A percentile compares a stretch with the other conserved stretches of the same genome.
Evolutionary conservation across 2,113 vertebrate species (phyloP).

Genomic region (Chloropsis cyanopogon): DNA sequence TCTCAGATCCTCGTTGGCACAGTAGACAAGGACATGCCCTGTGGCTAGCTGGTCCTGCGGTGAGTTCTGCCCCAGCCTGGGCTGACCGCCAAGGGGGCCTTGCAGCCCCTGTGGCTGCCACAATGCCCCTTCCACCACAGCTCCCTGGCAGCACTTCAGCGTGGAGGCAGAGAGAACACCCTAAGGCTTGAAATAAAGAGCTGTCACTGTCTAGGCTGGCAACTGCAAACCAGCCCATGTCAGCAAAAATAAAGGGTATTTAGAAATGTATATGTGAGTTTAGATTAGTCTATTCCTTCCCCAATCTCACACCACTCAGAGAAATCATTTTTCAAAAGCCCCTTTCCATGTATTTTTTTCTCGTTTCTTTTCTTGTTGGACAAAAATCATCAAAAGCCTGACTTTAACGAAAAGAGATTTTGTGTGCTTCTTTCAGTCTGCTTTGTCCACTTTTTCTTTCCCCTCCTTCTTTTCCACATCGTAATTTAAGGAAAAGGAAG

Average conservation of each 20-base stretch:
- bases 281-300: background rate
- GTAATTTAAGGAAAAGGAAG: background rate
- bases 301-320: background rate
- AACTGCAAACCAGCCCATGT: background rate
- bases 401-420: background rate
- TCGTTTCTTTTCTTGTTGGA: background rate
- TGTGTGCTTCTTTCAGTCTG: background rate
- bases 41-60: no score
- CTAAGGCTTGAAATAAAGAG: constrained; percentile 3
- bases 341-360: fast-evolving
- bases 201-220: background rate
- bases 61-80: no score
- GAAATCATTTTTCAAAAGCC: background rate
- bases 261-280: background rate
- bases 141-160: background rate
- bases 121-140: background rate
- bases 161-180: background rate
- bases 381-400: background rate
- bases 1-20: background rate
- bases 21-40: background rate
- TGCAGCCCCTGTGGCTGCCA: background rate
- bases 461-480: background rate
- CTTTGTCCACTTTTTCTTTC: background rate
- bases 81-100: no score
- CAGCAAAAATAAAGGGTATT: background rate